Base-by-base conservation (phyloP, 2,797 vertebrate species). In the Oryzias dopingdopingensis region DNA sequence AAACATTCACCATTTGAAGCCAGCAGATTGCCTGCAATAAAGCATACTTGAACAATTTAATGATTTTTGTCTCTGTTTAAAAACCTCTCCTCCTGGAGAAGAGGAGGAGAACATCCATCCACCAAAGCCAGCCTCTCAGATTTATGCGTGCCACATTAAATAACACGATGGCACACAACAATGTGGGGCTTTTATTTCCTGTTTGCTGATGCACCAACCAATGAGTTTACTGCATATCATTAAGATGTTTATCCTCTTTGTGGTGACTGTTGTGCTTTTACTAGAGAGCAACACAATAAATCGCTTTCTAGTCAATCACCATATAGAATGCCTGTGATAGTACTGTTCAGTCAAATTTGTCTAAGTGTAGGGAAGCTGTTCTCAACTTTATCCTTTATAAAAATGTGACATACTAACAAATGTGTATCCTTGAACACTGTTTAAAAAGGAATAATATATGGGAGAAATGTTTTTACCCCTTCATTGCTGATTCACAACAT, bases 31-130 rank as follows among this genome's bases (percentile, higher is more conserved):
- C 64, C 72, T 57, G 64, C 74, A 67, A 71, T 78, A 53, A 53
- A 56, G 77, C 75, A 85, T 79, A 82, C 78, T 84, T 73, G 59
- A 82, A 65, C 68, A 79, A 70, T 81, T 81, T 77, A 81, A 84
- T 59, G 79, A 86, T 85, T 86, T 83, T 69, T 23, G 73, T 80
- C 76, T 70, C 76, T 77, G 58, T 65, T 82, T 75, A 78, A 82
- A 86, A 74, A 77, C 67, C 70, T 76, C 69, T 78, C 72, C 53
- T 75, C 67, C 74, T 63, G 53, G 61, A 8, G 49, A 82, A 68
- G 52, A 83, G 70, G 74, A 78, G 70, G 56, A 43, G 8, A 67
- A 26, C n/a, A 70, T 83, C 84, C 75, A 70, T 85, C 81, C 70
- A 42, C 40, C 59, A 67, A 59, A 66, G 78, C 74, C 59, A 59